Conservation (phyloP, 2,888 invertebrate species). For the Drosophila affinis region DNA sequence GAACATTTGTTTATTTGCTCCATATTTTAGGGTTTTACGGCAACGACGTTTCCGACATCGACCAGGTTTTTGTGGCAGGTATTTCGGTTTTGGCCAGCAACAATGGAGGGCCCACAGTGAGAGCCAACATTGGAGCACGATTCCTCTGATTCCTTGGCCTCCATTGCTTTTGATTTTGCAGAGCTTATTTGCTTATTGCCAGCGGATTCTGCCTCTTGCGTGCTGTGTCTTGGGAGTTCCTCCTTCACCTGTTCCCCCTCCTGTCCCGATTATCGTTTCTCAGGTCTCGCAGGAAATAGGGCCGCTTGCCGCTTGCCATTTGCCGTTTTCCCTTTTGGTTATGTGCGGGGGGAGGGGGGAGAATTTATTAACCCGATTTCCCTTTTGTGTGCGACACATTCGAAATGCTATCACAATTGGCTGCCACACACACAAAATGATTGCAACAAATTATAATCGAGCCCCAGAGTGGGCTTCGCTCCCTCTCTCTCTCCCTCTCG, state of each 20-base stretch:
- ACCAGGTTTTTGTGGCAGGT: slow-evolving; percentile 78
- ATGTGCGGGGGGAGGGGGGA: slow-evolving; percentile 57
- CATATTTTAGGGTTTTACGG: slow-evolving; percentile 79
- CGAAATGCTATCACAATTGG: slow-evolving; percentile 71
- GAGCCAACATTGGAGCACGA: slow-evolving; percentile 29
- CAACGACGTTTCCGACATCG: slow-evolving; percentile 71
- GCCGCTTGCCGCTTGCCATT: background rate
- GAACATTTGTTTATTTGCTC: slow-evolving; percentile 78
- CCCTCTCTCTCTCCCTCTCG: background rate
- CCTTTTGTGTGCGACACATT: slow-evolving; percentile 52
- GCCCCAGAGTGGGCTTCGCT: background rate
- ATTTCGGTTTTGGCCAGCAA: slow-evolving; percentile 56
- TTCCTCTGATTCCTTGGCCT: slow-evolving; percentile 26
- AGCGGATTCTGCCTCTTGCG: slow-evolving; percentile 59
- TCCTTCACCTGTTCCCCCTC: slow-evolving; percentile 1
- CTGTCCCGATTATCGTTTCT: background rate
- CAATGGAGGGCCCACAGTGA: slow-evolving; percentile 37
- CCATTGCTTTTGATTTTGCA: slow-evolving; percentile 71
- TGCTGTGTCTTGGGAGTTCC: slow-evolving; percentile 29
- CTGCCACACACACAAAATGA: slow-evolving; percentile 48
- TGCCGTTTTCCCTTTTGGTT: slow-evolving; percentile 37
- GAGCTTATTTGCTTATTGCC: slow-evolving; percentile 76
- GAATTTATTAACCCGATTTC: slow-evolving; percentile 72
- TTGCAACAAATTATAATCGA: slow-evolving; percentile 66
- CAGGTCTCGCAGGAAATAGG: slow-evolving; percentile 17